These are phyloP conservation scores for Argopecten irradians DNA, from an alignment of 1,140 invertebrate genomes.

Conservation along the genomic window DNA sequence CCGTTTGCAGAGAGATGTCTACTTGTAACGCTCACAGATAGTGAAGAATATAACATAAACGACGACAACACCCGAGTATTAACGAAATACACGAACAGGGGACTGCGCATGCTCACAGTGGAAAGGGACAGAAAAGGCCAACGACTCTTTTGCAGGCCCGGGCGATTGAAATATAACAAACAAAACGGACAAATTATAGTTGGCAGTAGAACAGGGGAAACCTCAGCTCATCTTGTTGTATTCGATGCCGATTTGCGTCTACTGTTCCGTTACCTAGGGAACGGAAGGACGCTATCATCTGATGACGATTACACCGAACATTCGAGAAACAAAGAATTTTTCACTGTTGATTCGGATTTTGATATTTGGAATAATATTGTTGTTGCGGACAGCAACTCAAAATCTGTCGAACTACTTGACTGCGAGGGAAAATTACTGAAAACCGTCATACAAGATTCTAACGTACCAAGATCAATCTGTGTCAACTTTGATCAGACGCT, in stretches of 20 bases:
- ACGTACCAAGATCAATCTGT: not conserved
- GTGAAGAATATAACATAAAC: not conserved
- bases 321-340: not conserved
- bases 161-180: not conserved
- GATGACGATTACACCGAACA: not conserved
- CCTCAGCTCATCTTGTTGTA: not conserved
- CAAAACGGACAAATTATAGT: not conserved
- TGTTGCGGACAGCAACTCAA: not conserved
- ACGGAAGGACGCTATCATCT: not conserved
- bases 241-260: not conserved
- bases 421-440: not conserved
- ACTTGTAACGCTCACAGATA: not conserved
- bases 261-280: not conserved
- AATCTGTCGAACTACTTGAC: not conserved
- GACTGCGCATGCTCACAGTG: not conserved
- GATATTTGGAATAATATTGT: not conserved
- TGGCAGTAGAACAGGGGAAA: not conserved
- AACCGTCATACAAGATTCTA: not conserved
- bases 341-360: not conserved
- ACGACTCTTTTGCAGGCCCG: not conserved
- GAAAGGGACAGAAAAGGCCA: not conserved
- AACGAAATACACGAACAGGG: not conserved
- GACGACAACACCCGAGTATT: not conserved
- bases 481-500: conserved; percentile 12
- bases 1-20: not conserved